Base-by-base conservation (phyloP, 2,113 vertebrate genomes). In the Xiphorhynchus elegans region DNA sequence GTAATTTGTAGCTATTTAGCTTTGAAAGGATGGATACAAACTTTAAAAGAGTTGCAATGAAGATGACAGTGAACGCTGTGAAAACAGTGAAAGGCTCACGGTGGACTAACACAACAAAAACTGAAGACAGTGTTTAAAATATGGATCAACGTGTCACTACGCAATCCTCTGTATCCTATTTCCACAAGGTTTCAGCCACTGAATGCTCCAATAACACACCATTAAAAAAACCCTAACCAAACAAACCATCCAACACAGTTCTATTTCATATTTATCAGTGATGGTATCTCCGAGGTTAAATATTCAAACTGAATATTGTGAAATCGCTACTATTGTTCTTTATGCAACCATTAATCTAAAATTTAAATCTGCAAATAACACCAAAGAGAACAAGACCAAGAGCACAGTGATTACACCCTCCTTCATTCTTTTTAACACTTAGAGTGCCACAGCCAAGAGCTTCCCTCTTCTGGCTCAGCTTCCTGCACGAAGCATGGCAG, bases 281-380 rank as follows among this genome's bases (percentile, higher is more conserved):
- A 16, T 47, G 10, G 10, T 44, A 68, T 69, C 76, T 89, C 53
- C 11, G 47, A 95, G 42, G 59, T 86, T 85, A 86, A 88, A 66
- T 26, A 77, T 53, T 83, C 72, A 58, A 83, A 84, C 37, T 9
- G 23, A 80, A 26, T 19, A 44, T 58, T 89, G 68, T 86, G 76
- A 95, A 97, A 88, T 11, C 42, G 4, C 58, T 94, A 31, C 46
- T 55, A 60, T 31, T 77, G 82, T 67, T 93, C 87, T 64, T 70
- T 47, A 49, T 1, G 2, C 6, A 94, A 44, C 28, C 35, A 37
- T 47, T 89, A 59, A 91, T 70, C 79, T 67, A n/a, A 58, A 79
- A 69, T 35, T 69, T 50, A 50, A 47, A 90, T 77, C 68, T 68
- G 40, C 70, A 86, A 93, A 40, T 39, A 77, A 33, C 31, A 88